Percentiles rank a stretch among this genome's conserved stretches.
These are phyloP conservation scores for Centrocercus urophasianus DNA, from an alignment of 2,113 vertebrate species.

Conservation along the genomic window DNA sequence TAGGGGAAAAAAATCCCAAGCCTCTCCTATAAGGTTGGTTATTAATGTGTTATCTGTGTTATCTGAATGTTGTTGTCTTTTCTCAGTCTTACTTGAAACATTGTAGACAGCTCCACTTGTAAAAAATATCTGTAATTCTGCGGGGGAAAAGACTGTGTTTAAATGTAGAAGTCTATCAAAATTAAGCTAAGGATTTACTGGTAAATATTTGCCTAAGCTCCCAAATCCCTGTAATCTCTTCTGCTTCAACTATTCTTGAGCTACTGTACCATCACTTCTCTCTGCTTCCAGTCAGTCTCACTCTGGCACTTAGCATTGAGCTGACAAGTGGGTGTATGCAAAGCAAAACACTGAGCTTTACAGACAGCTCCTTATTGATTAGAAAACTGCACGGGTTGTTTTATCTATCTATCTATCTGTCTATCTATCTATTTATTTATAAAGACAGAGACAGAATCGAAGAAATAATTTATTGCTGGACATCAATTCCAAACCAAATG, in stretches of 20 bases:
- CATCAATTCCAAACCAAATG: not conserved
- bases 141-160: not conserved
- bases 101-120: not conserved
- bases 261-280: not conserved
- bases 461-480: not conserved
- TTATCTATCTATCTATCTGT: not conserved
- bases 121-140: not conserved
- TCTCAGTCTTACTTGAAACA: not conserved
- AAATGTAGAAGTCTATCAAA: slow-evolving; percentile 5
- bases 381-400: not conserved
- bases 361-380: not conserved
- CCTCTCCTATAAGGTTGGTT: not conserved
- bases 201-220: slow-evolving; percentile 40
- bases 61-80: not conserved
- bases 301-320: not conserved
- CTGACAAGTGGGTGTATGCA: slow-evolving; percentile 1
- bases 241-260: slow-evolving; percentile 2
- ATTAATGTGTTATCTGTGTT: not conserved
- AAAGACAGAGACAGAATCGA: not conserved
- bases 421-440: not conserved
- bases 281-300: not conserved
- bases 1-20: no score
- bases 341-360: not conserved
- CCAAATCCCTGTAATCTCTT: slow-evolving; percentile 22
- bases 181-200: not conserved